Evolutionary conservation across 1,140 invertebrate genomes (phyloP).

Genomic region (Sycophaga agraensis): DNA sequence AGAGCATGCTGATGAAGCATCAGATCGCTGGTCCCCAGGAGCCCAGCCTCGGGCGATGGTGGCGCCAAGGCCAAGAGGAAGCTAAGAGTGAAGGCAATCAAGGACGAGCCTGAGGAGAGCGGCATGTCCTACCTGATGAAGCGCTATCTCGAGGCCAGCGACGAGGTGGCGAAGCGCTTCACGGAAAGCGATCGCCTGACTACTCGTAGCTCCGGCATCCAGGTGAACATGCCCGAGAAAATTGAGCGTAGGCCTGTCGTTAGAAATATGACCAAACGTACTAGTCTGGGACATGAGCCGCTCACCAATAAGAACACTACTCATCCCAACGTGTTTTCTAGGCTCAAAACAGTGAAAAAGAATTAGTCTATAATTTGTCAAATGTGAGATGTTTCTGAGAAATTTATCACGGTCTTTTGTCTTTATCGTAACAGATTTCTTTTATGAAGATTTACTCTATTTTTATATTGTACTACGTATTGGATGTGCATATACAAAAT

Average conservation of each 20-base stretch:
- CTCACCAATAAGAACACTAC: no score
- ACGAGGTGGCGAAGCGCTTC: conserved; percentile 8
- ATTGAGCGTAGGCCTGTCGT: neutral
- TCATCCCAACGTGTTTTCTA: no score
- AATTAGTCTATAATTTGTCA: no score
- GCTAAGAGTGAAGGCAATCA: neutral
- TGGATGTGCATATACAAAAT: no score
- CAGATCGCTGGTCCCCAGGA: neutral
- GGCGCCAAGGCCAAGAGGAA: neutral
- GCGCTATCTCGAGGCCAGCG: conserved; percentile 14
- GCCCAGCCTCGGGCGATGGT: neutral
- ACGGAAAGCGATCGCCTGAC: neutral
- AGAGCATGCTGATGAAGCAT: neutral
- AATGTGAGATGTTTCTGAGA: no score
- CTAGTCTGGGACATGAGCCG: no score
- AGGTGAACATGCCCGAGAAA: neutral
- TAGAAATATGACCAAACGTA: no score
- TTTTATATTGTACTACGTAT: no score
- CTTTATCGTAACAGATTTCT: no score
- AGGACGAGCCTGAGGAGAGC: neutral
- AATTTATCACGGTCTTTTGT: no score
- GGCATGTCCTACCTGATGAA: conserved; percentile 28
- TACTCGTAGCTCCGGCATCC: neutral
- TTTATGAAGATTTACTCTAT: no score
- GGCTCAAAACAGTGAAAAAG: no score